phyloP scores from a whole-genome alignment of 2,113 vertebrate genomes.

The Taurulus bubalis region DNA sequence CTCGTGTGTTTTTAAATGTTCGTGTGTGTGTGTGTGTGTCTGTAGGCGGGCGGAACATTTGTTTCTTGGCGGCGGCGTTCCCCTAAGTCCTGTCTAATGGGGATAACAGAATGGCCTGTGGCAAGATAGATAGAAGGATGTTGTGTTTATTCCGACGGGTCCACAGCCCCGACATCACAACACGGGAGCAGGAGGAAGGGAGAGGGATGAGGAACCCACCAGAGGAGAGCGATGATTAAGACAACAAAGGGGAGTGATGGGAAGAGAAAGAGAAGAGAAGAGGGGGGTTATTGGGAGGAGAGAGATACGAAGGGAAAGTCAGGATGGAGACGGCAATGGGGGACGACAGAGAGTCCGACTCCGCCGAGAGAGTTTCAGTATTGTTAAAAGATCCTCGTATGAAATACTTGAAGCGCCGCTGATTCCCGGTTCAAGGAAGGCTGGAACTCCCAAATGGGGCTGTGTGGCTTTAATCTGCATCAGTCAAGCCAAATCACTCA shows the following conservation, averaged over 20 bases:
- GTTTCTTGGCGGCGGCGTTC: constrained; percentile 62
- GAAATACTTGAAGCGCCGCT: constrained; percentile 25
- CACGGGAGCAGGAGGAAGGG: not conserved
- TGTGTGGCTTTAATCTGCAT: constrained; percentile 35
- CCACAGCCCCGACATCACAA: constrained; percentile 57
- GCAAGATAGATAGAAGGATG: constrained; percentile 62
- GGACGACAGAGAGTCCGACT: constrained; percentile 27
- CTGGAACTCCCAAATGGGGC: not conserved
- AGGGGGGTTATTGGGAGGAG: constrained; percentile 33
- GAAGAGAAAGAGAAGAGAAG: constrained; percentile 20
- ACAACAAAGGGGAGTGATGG: constrained; percentile 50
- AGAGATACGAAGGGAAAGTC: too few relatives aligned
- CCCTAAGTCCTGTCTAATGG: constrained; percentile 66
- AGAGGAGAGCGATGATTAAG: constrained; percentile 57
- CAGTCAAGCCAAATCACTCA: constrained; percentile 42
- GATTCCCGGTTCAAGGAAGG: constrained; percentile 25
- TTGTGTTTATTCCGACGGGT: constrained; percentile 59
- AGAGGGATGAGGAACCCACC: constrained; percentile 22
- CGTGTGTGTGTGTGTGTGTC: not conserved
- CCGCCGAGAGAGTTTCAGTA: constrained; percentile 32
- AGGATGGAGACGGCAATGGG: constrained; percentile 27
- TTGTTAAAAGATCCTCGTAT: constrained; percentile 41
- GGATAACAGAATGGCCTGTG: constrained; percentile 69
- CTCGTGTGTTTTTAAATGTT: constrained; percentile 11
- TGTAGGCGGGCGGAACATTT: constrained; percentile 63